A percentile compares a stretch with the other conserved stretches of the same genome.
Evolutionary conservation across 1,140 invertebrate genomes (phyloP).

Genomic region (Calephelis nemesis): DNA sequence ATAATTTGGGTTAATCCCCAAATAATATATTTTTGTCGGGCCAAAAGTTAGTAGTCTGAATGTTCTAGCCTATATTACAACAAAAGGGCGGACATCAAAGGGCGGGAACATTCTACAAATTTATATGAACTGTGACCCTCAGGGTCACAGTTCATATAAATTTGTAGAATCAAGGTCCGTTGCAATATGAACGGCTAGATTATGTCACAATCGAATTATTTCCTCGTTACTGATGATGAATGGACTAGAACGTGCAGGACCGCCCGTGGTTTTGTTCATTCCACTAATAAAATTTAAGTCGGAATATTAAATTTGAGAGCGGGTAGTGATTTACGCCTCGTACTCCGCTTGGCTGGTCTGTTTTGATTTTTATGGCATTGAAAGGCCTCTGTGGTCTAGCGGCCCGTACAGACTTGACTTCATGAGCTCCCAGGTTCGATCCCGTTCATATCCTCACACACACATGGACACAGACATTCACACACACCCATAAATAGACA

Average conservation of each 20-base stretch:
- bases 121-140: conserved; percentile 14
- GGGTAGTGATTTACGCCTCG: not conserved
- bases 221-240: conserved; percentile 10
- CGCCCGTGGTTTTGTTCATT: not conserved
- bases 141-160: too few species aligned
- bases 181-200: conserved; percentile 7
- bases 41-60: too few species aligned
- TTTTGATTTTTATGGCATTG: too few species aligned
- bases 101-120: conserved; percentile 5
- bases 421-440: too few species aligned
- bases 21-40: too few species aligned
- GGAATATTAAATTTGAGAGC: too few species aligned
- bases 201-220: conserved; percentile 15
- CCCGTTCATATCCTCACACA: too few species aligned
- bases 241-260: not conserved
- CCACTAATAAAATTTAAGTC: not conserved
- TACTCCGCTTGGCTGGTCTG: not conserved
- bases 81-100: conserved; percentile 6
- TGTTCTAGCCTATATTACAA: not conserved
- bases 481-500: too few species aligned
- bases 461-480: too few species aligned
- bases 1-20: too few species aligned
- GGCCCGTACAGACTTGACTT: too few species aligned
- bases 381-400: too few species aligned
- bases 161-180: conserved; percentile 1